A percentile compares a stretch with the other conserved stretches of the same genome.
These are phyloP conservation scores for Drosophila phalerata DNA, from an alignment of 2,888 invertebrate species.

Conservation along the genomic window DNA sequence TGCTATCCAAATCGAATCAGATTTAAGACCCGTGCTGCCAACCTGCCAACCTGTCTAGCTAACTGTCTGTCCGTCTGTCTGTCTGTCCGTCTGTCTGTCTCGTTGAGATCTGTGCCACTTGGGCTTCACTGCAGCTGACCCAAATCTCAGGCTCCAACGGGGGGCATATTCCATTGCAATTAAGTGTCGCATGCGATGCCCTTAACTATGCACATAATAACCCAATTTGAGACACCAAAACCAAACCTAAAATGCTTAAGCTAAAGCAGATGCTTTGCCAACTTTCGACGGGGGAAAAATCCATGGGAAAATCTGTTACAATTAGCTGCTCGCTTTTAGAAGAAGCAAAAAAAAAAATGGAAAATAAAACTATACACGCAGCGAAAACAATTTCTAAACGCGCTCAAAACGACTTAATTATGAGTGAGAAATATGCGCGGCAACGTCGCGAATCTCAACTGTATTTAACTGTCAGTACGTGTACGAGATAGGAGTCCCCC, in stretches of 20 bases:
- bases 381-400: constrained; percentile 82
- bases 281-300: constrained; percentile 49
- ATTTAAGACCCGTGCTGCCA: constrained; percentile 41
- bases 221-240: constrained; percentile 63
- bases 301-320: constrained; percentile 81
- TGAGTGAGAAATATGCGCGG: constrained; percentile 81
- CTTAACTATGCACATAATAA: constrained; percentile 79
- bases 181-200: constrained; percentile 73
- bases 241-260: constrained; percentile 18
- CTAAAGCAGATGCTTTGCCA: constrained; percentile 29
- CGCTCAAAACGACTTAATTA: constrained; percentile 83
- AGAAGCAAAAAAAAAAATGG: constrained; percentile 29
- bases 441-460: constrained; percentile 67
- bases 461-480: constrained; percentile 62
- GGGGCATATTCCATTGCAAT: constrained; percentile 66
- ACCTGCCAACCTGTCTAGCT: constrained; percentile 1
- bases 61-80: constrained; percentile 4
- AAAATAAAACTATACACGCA: constrained; percentile 67
- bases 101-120: constrained; percentile 66
- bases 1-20: constrained; percentile 62
- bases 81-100: not conserved
- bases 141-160: constrained; percentile 65
- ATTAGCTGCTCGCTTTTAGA: constrained; percentile 73
- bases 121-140: constrained; percentile 46
- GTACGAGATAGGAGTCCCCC: constrained; percentile 12